A percentile compares a stretch with the other conserved stretches of the same genome.
Conservation (phyloP, 2,797 vertebrate species). For the Coreius guichenoti region DNA sequence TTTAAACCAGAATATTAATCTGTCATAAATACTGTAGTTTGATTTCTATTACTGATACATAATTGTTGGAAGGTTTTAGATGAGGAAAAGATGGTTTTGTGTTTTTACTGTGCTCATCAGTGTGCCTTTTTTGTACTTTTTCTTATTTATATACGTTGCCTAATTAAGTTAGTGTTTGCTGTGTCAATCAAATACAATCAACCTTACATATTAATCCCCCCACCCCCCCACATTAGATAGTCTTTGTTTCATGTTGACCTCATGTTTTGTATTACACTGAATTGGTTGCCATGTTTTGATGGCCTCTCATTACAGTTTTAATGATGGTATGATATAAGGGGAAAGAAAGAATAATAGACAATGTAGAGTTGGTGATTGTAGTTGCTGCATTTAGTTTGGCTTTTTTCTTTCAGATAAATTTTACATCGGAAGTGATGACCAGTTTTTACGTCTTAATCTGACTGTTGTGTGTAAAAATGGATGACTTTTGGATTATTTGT, state of each 20-base stretch:
- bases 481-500: constrained; percentile 76
- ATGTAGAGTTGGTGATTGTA: constrained; percentile 67
- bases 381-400: constrained; percentile 58
- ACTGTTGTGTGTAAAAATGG: constrained; percentile 81
- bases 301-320: constrained; percentile 48
- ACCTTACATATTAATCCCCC: neutral
- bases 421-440: constrained; percentile 73
- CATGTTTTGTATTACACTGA: constrained; percentile 2
- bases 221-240: neutral
- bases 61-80: neutral
- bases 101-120: constrained; percentile 19
- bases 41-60: neutral
- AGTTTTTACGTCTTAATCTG: constrained; percentile 72
- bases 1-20: neutral
- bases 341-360: constrained; percentile 75
- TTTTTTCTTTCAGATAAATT: constrained; percentile 67
- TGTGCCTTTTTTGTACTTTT: constrained; percentile 49
- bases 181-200: constrained; percentile 27
- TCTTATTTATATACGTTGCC: constrained; percentile 14
- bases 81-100: neutral
- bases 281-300: neutral
- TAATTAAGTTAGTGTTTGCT: constrained; percentile 24
- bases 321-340: constrained; percentile 63
- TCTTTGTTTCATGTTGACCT: constrained; percentile 1
- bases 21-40: neutral